phyloP scores from a whole-genome alignment of 2,888 invertebrate genomes.

The Lacanobia wlatinum region DNA sequence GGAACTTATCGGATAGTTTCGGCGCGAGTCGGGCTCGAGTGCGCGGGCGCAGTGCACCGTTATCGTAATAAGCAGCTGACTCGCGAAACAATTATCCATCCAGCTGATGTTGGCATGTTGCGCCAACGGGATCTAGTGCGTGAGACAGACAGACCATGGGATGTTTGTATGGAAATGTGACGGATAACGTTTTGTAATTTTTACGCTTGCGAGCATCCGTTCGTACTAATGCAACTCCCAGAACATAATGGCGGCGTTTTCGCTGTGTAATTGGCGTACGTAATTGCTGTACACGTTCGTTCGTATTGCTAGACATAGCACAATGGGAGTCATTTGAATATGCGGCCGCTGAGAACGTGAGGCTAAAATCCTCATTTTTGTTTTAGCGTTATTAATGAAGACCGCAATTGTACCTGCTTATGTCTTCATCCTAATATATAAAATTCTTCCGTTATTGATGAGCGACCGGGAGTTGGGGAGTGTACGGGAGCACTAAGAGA shows the following conservation, averaged over 20 bases:
- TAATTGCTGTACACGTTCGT: constrained; percentile 54
- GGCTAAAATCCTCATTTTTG: constrained; percentile 11
- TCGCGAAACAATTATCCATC: constrained; percentile 80
- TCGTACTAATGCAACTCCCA: constrained; percentile 55
- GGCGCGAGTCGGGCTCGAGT: constrained; percentile 50
- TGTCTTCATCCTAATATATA: neutral
- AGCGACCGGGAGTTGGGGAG: too few species aligned
- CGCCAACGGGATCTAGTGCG: constrained; percentile 69
- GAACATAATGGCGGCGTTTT: constrained; percentile 47
- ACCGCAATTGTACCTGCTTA: neutral
- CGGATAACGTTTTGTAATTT: constrained; percentile 60
- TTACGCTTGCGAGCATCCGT: constrained; percentile 59
- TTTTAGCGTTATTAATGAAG: constrained; percentile 14
- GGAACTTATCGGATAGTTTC: constrained; percentile 65
- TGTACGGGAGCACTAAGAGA: too few species aligned
- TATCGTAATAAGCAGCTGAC: constrained; percentile 78
- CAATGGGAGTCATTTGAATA: constrained; percentile 59
- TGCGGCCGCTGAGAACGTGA: constrained; percentile 28
- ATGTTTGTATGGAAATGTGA: constrained; percentile 64
- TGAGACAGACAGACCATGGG: constrained; percentile 58
- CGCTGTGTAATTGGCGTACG: constrained; percentile 56
- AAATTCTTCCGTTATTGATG: too few species aligned
- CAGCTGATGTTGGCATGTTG: constrained; percentile 66
- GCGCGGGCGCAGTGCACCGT: constrained; percentile 74
- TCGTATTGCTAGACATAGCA: constrained; percentile 47